A percentile compares a stretch with the other conserved stretches of the same genome.
Conservation (phyloP, 37 sponge, comb jelly and placozoan species). For the Agelas oroides region DNA sequence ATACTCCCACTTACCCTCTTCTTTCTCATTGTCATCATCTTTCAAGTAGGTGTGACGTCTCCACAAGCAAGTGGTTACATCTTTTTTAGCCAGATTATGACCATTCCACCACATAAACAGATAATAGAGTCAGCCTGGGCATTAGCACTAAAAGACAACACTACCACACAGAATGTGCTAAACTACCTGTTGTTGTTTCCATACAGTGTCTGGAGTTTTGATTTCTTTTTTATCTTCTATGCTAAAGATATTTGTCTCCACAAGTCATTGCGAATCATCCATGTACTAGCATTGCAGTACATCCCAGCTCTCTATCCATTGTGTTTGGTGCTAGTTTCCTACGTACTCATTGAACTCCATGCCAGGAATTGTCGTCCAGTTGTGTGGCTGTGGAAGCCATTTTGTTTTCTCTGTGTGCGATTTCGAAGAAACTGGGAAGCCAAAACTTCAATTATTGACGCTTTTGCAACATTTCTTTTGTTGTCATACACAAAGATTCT, state of each 20-base stretch:
- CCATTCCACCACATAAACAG: background rate
- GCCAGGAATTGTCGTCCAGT: slow-evolving; percentile 39
- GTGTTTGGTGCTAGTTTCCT: background rate
- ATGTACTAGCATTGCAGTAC: slow-evolving; percentile 27
- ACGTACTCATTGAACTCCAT: slow-evolving; percentile 40
- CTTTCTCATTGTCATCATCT: slow-evolving; percentile 13
- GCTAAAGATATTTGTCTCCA: background rate
- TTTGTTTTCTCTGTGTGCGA: slow-evolving; percentile 32
- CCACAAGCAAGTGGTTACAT: slow-evolving; percentile 34
- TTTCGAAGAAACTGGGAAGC: slow-evolving; percentile 44
- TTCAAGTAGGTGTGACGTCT: slow-evolving; percentile 42
- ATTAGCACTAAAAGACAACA: background rate
- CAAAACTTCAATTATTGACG: slow-evolving; percentile 56
- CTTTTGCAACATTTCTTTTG: slow-evolving; percentile 57
- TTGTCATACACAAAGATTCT: slow-evolving; percentile 52
- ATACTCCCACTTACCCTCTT: slow-evolving; percentile 5
- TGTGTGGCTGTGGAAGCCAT: slow-evolving; percentile 51
- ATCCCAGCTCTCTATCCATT: slow-evolving; percentile 46
- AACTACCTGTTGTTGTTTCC: background rate
- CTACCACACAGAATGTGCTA: background rate
- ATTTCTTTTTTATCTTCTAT: slow-evolving; percentile 17
- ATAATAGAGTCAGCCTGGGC: slow-evolving; percentile 5
- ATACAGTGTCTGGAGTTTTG: slow-evolving; percentile 51
- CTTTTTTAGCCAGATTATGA: slow-evolving; percentile 48
- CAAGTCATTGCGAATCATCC: slow-evolving; percentile 11